A percentile compares a stretch with the other conserved stretches of the same genome.
These are phyloP conservation scores for Kobus ellipsiprymnus DNA, from an alignment of 2,113 vertebrate genomes.

Conservation along the genomic window DNA sequence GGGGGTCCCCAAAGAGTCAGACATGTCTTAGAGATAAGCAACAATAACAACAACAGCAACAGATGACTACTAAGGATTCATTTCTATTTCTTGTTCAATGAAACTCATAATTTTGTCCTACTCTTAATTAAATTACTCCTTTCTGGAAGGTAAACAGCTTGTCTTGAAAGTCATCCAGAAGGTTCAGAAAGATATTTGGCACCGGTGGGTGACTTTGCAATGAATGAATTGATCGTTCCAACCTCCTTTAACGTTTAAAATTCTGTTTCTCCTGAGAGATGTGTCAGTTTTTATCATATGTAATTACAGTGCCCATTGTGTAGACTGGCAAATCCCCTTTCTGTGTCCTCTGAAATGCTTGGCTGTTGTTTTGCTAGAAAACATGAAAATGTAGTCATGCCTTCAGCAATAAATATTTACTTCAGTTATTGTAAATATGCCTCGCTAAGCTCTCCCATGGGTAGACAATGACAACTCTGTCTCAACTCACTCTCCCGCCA, in stretches of 20 bases:
- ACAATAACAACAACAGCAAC: neutral
- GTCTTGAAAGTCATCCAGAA: conserved; percentile 18
- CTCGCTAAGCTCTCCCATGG: neutral
- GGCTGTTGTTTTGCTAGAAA: conserved; percentile 8
- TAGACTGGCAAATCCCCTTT: neutral
- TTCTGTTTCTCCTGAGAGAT: conserved; percentile 25
- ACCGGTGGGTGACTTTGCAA: neutral
- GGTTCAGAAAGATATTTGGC: conserved; percentile 9
- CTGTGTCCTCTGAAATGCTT: neutral
- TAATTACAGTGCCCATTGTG: neutral
- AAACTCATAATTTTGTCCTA: neutral
- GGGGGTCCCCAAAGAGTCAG: neutral
- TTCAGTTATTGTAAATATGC: neutral
- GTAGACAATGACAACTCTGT: neutral
- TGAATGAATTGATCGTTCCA: neutral
- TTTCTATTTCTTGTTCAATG: neutral
- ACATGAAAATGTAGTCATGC: neutral
- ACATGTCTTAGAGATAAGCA: neutral
- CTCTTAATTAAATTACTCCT: conserved; percentile 4
- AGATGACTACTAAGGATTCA: neutral
- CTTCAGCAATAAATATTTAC: conserved; percentile 35
- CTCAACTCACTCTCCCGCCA: conserved; percentile 2
- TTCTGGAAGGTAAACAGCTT: neutral
- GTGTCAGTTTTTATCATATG: neutral
- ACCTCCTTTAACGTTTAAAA: neutral